Evolutionary conservation across 2,113 vertebrate genomes (phyloP), one percentile per base, ranked within the genome.

Genomic region (Dipodomys stephensi): DNA sequence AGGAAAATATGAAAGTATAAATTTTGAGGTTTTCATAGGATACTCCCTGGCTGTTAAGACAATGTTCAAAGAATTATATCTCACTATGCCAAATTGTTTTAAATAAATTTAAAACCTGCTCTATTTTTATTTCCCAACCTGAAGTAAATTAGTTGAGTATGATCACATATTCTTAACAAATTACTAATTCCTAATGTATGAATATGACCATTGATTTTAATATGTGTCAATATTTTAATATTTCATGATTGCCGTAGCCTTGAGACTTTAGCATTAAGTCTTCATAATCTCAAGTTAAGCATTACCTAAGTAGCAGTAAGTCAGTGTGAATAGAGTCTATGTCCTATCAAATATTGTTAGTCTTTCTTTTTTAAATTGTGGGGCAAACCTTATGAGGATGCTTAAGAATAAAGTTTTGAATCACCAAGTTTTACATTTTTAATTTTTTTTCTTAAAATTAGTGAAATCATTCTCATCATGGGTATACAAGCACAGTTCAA

Each of bases 61-160:
- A 93, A 15, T 88, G 60, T 89, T 73, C 69, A 46, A 83, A 44
- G 30, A 93, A 82, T 81, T 87, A 16, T 57, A 18, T 18, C 15
- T 57, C 15, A 15, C 53, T 15, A 16, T 57, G 16, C 12, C 16
- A 57, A 72, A 39, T 94, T 79, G 72, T 30, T 87, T 68, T 80
- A 49, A 82, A 89, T 71, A 87, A 78, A 87, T 88, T 92, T 79
- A 92, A 78, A 46, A 60, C 27, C 25, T 89, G 44, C 12, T 90
- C 30, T 83, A 49, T 79, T 93, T 88, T 23, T 82, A 28, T 82
- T 93, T 90, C 46, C 27, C 82, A 92, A 85, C 53, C 76, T 88
- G 8, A 23, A 92, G 35, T 44, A 86, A 83, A 83, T 90, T 71
- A 94, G 69, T 62, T 39, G 39, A 39, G 39, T 39, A 39, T 79